These are phyloP conservation scores for Aspidapion aeneum DNA, from an alignment of 2,888 invertebrate genomes.

Conservation along the genomic window DNA sequence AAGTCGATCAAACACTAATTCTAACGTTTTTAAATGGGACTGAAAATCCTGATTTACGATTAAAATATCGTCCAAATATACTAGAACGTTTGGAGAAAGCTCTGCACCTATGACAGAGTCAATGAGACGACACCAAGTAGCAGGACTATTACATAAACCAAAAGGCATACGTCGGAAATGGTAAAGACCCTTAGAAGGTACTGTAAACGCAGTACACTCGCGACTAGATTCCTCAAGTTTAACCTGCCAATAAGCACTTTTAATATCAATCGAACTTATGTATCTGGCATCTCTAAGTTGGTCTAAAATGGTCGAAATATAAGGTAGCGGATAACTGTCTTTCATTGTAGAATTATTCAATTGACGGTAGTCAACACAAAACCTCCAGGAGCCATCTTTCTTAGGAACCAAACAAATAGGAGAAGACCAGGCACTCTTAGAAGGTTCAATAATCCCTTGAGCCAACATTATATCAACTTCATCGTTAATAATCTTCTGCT, in stretches of 20 bases:
- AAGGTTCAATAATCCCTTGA: not conserved
- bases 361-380: constrained; percentile 5
- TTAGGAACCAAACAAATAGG: constrained; percentile 4
- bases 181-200: constrained; percentile 3
- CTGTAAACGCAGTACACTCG: constrained; percentile 10
- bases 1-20: not conserved
- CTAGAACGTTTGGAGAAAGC: constrained; percentile 11
- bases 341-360: not conserved
- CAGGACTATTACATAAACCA: constrained; percentile 10
- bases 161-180: constrained; percentile 19
- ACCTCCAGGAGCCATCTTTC: not conserved
- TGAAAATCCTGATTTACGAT: not conserved
- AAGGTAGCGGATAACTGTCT: constrained; percentile 5
- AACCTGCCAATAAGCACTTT: constrained; percentile 10
- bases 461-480: not conserved
- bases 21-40: not conserved
- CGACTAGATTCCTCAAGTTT: not conserved
- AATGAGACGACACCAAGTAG: constrained; percentile 17
- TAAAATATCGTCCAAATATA: constrained; percentile 3
- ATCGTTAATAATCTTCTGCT: constrained; percentile 6
- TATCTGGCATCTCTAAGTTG: not conserved
- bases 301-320: constrained; percentile 7
- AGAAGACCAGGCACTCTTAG: constrained; percentile 4
- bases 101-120: constrained; percentile 16
- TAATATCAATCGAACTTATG: constrained; percentile 11